Base-by-base conservation (phyloP, 2,888 invertebrate genomes). In the Caenorhabditis panamensis region DNA sequence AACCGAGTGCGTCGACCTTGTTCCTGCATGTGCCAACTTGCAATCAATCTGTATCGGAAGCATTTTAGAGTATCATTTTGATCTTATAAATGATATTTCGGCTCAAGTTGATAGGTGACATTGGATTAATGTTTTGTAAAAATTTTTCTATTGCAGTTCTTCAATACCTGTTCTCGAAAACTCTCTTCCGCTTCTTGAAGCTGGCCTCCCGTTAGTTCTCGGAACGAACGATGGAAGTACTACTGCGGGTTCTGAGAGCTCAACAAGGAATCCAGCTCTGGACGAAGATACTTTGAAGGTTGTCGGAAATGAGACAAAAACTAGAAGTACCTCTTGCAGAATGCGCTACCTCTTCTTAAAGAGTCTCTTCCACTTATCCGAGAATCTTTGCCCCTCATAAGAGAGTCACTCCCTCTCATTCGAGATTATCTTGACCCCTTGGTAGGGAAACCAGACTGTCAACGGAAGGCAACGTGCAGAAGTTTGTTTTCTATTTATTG, bases 331-430 rank as follows among this genome's bases (percentile, higher is more conserved):
- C 11, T 28, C 0, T 41, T 78, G 28, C 53, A 84, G 82, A 68
- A 75, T 11, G 73, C 80, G 13, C 66, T 84, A 1, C 84, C 84
- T 20, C 59, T 82, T 13, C 69, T 84, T n/a, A 80, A 80, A 47
- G 84, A 84, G 44, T 84, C 84, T 0, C 73, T 84, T 9, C 84
- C 84, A 2, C 26, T 84, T 16, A 82, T 84, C 18, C 73, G 84
- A 16, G 84, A 84, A 54, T 84, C 84, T 13, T 77, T 84, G 26
- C 84, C 84, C 9, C 62, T 84, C 0, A 68, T 84, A 16, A 51
- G 84, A 36, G 84, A 84, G 44, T 82, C 84, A 4, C 78, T 84
- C 5, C 84, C 84, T 9, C 53, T 84, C 9, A 79, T 84, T 22
- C 66, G 84, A 36, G 66, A 84, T 11, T 78, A 72, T 54, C 36